These are phyloP conservation scores for Tympanoctomys barrerae DNA, from an alignment of 2,797 vertebrate genomes.

Conservation along the genomic window DNA sequence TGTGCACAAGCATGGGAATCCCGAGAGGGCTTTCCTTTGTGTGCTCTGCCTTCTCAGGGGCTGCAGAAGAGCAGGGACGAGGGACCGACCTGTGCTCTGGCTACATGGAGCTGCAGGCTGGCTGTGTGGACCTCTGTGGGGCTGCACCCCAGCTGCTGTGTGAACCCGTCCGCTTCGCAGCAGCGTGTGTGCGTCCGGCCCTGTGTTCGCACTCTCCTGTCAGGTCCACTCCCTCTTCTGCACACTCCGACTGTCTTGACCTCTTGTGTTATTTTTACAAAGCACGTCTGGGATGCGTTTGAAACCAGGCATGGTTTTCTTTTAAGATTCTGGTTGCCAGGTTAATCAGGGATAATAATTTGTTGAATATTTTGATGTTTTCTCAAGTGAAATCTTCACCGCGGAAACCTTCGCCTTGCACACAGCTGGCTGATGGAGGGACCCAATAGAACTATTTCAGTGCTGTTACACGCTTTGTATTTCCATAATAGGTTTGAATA, in stretches of 20 bases:
- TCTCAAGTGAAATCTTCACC: conserved; percentile 28
- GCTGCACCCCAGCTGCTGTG: not conserved
- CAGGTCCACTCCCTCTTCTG: not conserved
- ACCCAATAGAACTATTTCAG: not conserved
- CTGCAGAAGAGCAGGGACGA: not conserved
- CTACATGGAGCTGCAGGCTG: not conserved
- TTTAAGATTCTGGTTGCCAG: conserved; percentile 2
- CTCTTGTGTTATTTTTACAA: not conserved
- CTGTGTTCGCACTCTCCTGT: not conserved
- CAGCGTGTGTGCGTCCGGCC: too few relatives aligned
- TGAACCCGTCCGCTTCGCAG: too few relatives aligned
- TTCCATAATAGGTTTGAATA: not conserved
- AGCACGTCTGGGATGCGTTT: not conserved
- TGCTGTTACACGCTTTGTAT: not conserved
- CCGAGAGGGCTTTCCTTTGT: not conserved
- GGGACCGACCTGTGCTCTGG: not conserved
- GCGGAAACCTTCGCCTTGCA: not conserved
- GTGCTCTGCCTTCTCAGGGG: not conserved
- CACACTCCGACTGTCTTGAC: not conserved
- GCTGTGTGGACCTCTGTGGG: not conserved
- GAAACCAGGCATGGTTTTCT: not conserved
- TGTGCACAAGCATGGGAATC: not conserved
- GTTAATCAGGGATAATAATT: conserved; percentile 53
- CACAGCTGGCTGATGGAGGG: not conserved
- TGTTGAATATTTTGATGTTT: conserved; percentile 7